These are phyloP conservation scores for Meleagris gallopavo DNA, from an alignment of 2,113 vertebrate species.

Conservation along the genomic window DNA sequence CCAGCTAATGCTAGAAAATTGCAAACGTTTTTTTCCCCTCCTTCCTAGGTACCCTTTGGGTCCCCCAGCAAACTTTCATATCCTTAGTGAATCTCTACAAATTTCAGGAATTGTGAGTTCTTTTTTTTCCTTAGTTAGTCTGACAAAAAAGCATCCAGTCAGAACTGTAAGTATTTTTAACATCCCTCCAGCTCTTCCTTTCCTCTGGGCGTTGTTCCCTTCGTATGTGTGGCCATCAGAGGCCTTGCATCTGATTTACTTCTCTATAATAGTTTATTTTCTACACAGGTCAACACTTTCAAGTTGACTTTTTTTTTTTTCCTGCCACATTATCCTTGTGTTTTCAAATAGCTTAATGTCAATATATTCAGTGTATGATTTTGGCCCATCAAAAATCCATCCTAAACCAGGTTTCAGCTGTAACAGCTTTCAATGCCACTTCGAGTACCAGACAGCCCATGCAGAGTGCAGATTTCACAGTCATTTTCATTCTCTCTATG, in stretches of 20 bases:
- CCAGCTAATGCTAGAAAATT: background rate
- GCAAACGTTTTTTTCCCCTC: background rate
- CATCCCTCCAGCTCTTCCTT: background rate
- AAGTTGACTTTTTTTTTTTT: background rate
- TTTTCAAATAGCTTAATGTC: slow-evolving; percentile 37
- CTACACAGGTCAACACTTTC: background rate
- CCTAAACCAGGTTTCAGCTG: background rate
- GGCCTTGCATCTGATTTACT: background rate
- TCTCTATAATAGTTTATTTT: background rate
- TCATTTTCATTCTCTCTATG: background rate
- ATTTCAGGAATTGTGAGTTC: background rate
- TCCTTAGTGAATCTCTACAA: background rate
- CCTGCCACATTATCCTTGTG: slow-evolving; percentile 25
- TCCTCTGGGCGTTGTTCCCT: background rate
- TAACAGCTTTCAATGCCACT: slow-evolving; percentile 28
- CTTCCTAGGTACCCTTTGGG: background rate
- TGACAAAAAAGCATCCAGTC: background rate
- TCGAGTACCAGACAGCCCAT: background rate
- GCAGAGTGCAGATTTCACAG: background rate
- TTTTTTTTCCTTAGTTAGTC: background rate
- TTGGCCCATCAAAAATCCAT: background rate
- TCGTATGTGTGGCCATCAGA: background rate
- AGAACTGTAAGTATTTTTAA: background rate
- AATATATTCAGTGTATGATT: background rate
- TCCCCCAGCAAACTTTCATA: background rate